phyloP scores from a whole-genome alignment of 2,113 vertebrate genomes.

The Oenanthe oenanthe region DNA sequence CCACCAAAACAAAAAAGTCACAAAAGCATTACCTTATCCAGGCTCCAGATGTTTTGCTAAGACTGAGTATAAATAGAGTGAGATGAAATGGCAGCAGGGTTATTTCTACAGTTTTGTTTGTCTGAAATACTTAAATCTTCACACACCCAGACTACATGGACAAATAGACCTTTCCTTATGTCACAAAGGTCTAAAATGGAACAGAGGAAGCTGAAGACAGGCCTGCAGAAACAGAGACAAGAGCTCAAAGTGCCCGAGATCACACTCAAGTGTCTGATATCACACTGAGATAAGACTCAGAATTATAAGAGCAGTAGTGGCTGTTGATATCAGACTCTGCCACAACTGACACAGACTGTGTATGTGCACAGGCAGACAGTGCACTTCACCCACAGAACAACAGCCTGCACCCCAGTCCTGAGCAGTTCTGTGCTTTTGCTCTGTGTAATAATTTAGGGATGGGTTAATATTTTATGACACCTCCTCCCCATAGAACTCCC shows the following conservation, averaged over 20 bases:
- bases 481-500: fast-evolving
- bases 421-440: background rate
- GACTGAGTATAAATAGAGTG: background rate
- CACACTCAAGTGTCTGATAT: background rate
- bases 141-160: background rate
- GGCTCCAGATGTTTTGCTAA: background rate
- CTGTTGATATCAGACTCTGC: background rate
- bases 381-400: background rate
- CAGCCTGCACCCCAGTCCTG: background rate
- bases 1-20: background rate
- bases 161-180: background rate
- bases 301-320: background rate
- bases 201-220: background rate
- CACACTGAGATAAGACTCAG: background rate
- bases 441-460: background rate
- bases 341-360: background rate
- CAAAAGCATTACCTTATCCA: background rate
- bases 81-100: background rate
- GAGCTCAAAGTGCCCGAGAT: background rate
- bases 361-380: no score
- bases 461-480: background rate
- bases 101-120: background rate
- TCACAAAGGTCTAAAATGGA: background rate
- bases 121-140: background rate
- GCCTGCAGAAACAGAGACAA: background rate